Evolutionary conservation across 1,140 invertebrate species (phyloP), one percentile per base, ranked within the genome.

Genomic region (Potamilus streckersoni): DNA sequence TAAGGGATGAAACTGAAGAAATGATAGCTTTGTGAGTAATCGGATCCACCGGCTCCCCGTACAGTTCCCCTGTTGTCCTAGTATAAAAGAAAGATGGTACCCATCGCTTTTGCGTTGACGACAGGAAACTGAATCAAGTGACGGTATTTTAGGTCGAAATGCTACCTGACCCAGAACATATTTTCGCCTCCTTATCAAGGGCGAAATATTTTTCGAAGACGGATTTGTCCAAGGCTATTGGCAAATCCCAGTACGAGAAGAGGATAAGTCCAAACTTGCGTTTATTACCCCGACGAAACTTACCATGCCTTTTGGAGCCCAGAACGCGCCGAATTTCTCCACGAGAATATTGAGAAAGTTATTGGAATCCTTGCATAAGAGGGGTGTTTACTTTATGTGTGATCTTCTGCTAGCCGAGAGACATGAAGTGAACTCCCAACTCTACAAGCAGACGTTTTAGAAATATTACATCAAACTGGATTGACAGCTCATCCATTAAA

Each of bases 211-310:
- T 84, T 60, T 76, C 61, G 19, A 71, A 58, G 14, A 55, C 84
- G 6, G 81, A 84, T 68, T 63, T 85, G 15, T 62, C 16, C 17
- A 73, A 15, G 19, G 86, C 15, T 89, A 76, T 74, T 88, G 87
- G 87, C 91, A 91, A 72, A 76, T 92, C 8, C 69, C 66, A 55
- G 71, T 92, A 17, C 68, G 86, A 12, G 16, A 72, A 17, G 72
- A 81, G 6, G 85, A 87, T 68, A 85, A 74, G 14, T 60, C 86
- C 49, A 49, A 49, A 11, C 38, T 49, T 11, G 38, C 5, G 6
- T 49, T 49, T 49, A 6, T 8, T 49, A 49, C 38, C 38, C 6
- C 38, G 38, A 49, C 38, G 38, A 8, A 11, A 49, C 5, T 8
- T 49, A 49, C 55, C 71, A 86, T 81, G 76, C 79, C 76, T 2